Base-by-base conservation (phyloP, 2,113 vertebrate species). In the Neolamprologus caudopunctatus region DNA sequence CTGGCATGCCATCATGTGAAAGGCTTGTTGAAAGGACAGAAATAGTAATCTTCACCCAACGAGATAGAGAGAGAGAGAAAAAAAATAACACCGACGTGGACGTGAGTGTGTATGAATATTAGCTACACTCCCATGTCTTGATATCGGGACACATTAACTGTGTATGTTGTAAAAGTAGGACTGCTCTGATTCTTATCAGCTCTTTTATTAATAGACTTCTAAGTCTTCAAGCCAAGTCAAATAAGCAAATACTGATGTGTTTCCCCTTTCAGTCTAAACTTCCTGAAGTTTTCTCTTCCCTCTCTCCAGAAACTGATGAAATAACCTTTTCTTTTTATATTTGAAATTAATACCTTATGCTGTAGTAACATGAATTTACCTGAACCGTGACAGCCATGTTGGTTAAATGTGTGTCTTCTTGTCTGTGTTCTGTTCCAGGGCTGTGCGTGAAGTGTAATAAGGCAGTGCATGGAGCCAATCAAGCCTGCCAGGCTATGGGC, bases 401-500 rank as follows among this genome's bases (percentile, higher is more conserved):
- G 17, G 17, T 37, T 37, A 26, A 55, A 9, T 42, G 19, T 68
- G 35, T 51, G 45, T 33, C 33, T 83, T 55, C 53, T 83, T 73
- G 5, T 0, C 13, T 85, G 47, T 54, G 26, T 78, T 91, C 21
- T 82, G 85, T 95, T 94, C 10, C 92, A 99, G 98, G 98, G 86
- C 94, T 95, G 85, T 99, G 98, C 0, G 97, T 98, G 88, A 98
- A 98, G 88, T 99, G 98, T 95, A 98, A 88, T 95, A 97, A 98
- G 92, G 97, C 97, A 0, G 98, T 99, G 57, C 97, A 97, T 28
- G 98, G 98, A 93, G 97, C 98, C 10, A 97, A 94, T 93, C 98
- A 98, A 94, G 98, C 98, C 68, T 99, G 98, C 91, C 98, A 99
- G 91, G 98, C 98, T 40, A 99, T 99, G 98, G 98, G 98, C 1